Percentiles rank a stretch among this genome's conserved stretches.
Evolutionary conservation across 2,113 vertebrate genomes (phyloP).

Genomic region (Phalacrocorax pelagicus): DNA sequence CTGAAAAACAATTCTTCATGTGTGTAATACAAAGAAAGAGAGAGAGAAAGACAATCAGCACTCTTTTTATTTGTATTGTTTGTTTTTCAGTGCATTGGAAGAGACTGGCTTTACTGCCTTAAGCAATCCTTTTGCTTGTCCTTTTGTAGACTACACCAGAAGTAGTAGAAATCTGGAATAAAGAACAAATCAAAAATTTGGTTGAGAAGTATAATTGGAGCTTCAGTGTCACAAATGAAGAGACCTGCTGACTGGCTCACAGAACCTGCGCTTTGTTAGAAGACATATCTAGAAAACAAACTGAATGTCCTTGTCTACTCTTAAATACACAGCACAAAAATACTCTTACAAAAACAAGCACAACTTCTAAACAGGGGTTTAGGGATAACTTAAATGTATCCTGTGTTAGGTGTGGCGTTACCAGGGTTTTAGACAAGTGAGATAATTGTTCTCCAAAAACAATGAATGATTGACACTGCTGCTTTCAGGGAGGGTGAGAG

Average conservation of each 20-base stretch:
- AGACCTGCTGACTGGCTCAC: neutral
- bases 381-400: neutral
- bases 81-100: neutral
- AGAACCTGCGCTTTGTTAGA: neutral
- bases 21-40: neutral
- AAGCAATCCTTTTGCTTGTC: slow-evolving; percentile 77
- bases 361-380: neutral
- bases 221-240: neutral
- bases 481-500: neutral
- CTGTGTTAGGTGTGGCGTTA: neutral
- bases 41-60: neutral
- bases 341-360: neutral
- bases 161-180: slow-evolving; percentile 70
- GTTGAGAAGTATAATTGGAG: neutral
- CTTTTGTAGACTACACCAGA: slow-evolving; percentile 78
- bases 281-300: neutral
- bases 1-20: neutral
- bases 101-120: neutral
- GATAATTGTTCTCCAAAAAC: neutral
- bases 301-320: neutral
- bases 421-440: neutral
- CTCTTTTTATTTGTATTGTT: neutral
- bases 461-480: neutral
- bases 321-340: neutral
- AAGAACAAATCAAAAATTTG: neutral